A percentile compares a stretch with the other conserved stretches of the same genome.
These are phyloP conservation scores for Cryptus armator DNA, from an alignment of 2,888 invertebrate species.

Conservation along the genomic window DNA sequence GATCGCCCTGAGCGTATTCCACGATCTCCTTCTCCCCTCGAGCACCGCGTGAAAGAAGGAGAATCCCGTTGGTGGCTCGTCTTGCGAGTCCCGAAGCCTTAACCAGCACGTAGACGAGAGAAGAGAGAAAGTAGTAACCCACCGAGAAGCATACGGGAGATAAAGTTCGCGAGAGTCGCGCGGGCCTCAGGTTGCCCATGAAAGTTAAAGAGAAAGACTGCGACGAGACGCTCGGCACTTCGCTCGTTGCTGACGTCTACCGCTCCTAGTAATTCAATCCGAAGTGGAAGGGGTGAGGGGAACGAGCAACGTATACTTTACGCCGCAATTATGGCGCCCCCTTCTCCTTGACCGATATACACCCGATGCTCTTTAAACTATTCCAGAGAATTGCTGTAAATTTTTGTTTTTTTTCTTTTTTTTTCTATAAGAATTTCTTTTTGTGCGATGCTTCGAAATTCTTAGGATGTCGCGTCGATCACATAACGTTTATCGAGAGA, in stretches of 20 bases:
- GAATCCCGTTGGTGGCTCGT: neutral
- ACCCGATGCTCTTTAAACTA: neutral
- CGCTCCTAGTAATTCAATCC: slow-evolving; percentile 13
- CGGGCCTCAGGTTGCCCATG: slow-evolving; percentile 64
- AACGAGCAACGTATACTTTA: neutral
- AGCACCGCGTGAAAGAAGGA: slow-evolving; percentile 6
- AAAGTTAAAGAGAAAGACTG: slow-evolving; percentile 78
- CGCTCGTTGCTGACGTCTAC: neutral
- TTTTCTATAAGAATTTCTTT: slow-evolving; percentile 3
- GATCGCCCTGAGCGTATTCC: neutral
- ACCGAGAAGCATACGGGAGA: slow-evolving; percentile 36
- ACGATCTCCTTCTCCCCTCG: neutral
- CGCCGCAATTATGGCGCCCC: neutral
- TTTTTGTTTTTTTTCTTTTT: neutral
- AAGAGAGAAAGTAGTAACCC: slow-evolving; percentile 79
- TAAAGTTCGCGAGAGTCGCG: slow-evolving; percentile 23
- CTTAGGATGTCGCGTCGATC: neutral
- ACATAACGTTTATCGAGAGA: slow-evolving; percentile 21
- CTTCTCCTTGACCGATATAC: slow-evolving; percentile 6
- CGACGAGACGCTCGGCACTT: slow-evolving; percentile 31
- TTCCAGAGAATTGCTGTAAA: neutral
- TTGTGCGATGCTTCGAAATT: neutral
- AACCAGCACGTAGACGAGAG: slow-evolving; percentile 74
- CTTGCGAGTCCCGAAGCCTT: slow-evolving; percentile 50
- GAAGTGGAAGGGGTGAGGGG: neutral